phyloP scores from a whole-genome alignment of 2,888 invertebrate genomes.

The Gibbula magus region DNA sequence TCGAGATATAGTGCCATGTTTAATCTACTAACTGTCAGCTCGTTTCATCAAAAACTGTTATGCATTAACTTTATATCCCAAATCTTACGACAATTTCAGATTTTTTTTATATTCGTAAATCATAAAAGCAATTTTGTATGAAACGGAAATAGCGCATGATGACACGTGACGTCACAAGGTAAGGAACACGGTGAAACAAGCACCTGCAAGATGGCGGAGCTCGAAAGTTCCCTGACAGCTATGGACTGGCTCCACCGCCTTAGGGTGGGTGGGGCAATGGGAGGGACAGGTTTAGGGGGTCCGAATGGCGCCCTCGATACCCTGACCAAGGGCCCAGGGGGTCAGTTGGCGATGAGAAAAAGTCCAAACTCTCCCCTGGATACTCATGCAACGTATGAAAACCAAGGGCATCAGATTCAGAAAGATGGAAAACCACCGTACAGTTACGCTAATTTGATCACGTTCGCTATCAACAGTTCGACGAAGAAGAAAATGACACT shows the following conservation, averaged over 20 bases:
- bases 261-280: constrained; percentile 72
- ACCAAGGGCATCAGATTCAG: constrained; percentile 52
- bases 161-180: constrained; percentile 9
- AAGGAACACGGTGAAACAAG: not conserved
- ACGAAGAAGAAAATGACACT: constrained; percentile 84
- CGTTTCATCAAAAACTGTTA: not conserved
- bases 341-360: constrained; percentile 64
- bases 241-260: constrained; percentile 78
- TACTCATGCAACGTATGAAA: constrained; percentile 64
- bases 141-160: constrained; percentile 9
- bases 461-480: constrained; percentile 82
- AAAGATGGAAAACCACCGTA: constrained; percentile 77
- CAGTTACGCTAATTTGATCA: constrained; percentile 84
- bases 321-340: constrained; percentile 56
- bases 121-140: not conserved
- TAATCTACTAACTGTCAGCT: too few species aligned
- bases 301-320: constrained; percentile 43
- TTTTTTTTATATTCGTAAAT: not conserved
- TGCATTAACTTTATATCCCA: not conserved
- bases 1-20: constrained; percentile 29
- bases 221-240: constrained; percentile 77
- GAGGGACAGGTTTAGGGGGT: constrained; percentile 59
- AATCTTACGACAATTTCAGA: not conserved
- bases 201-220: constrained; percentile 69
- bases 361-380: constrained; percentile 70